A percentile compares a stretch with the other conserved stretches of the same genome.
Evolutionary conservation across 1,140 invertebrate species (phyloP).

Genomic region (Calosoma granatense): DNA sequence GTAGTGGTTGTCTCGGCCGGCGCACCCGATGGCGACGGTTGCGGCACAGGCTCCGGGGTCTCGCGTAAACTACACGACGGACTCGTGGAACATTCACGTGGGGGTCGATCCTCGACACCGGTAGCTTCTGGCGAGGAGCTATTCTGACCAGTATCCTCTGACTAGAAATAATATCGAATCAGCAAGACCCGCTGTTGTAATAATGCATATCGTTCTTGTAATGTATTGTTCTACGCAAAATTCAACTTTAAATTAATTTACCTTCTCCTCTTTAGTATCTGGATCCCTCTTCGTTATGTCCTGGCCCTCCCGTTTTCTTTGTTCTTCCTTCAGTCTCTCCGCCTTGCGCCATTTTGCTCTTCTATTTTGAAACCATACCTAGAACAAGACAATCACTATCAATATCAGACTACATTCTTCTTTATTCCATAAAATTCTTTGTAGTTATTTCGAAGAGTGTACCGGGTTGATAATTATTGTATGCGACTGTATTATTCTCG

Average conservation of each 20-base stretch:
- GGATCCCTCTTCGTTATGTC: slow-evolving; percentile 45
- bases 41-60: neutral
- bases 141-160: neutral
- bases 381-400: slow-evolving; percentile 26
- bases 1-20: neutral
- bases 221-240: no score
- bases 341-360: slow-evolving; percentile 90
- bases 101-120: neutral
- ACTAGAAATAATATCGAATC: no score
- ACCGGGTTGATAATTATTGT: no score
- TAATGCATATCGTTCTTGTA: no score
- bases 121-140: neutral
- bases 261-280: slow-evolving; percentile 37
- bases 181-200: no score
- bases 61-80: neutral
- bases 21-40: neutral
- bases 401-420: slow-evolving; percentile 17
- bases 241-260: no score
- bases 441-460: no score
- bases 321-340: slow-evolving; percentile 81
- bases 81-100: neutral
- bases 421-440: no score
- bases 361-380: slow-evolving; percentile 95
- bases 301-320: slow-evolving; percentile 62
- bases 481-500: no score